Conservation (phyloP, 2,113 vertebrate species). For the Onychostruthus taczanowskii region DNA sequence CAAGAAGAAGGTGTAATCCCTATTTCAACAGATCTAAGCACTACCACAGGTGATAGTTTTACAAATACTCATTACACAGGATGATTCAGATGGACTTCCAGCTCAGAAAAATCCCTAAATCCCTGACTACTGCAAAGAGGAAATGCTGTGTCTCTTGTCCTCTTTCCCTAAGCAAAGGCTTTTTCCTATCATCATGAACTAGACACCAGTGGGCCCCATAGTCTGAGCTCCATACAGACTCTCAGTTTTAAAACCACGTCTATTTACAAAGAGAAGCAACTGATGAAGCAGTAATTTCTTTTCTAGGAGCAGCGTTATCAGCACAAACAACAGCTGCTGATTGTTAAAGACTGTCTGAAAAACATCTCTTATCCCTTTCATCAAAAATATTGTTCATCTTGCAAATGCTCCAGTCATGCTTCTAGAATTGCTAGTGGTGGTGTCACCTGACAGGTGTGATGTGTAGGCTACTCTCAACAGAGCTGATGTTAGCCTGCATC, state of each 20-base stretch:
- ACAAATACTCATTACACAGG: not conserved
- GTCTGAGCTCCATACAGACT: not conserved
- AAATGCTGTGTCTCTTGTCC: not conserved
- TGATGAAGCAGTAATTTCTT: not conserved
- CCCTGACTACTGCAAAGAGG: not conserved
- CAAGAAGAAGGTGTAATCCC: not conserved
- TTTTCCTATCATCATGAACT: not conserved
- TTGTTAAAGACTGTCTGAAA: not conserved
- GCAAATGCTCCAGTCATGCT: not conserved
- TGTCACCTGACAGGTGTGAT: not conserved
- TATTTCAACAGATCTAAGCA: not conserved
- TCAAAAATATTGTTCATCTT: not conserved
- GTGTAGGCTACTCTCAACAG: not conserved
- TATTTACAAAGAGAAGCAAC: not conserved
- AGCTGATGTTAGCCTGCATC: not conserved
- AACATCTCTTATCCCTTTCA: not conserved
- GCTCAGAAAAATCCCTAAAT: not conserved
- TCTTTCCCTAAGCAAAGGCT: not conserved
- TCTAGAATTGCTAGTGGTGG: not conserved
- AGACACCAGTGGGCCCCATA: not conserved
- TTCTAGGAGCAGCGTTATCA: not conserved
- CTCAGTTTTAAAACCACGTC: not conserved
- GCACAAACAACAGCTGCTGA: slow-evolving; percentile 27
- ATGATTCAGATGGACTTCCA: not conserved
- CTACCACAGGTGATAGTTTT: not conserved